Conservation (phyloP, 2,797 vertebrate species). For the Echeneis naucrates region DNA sequence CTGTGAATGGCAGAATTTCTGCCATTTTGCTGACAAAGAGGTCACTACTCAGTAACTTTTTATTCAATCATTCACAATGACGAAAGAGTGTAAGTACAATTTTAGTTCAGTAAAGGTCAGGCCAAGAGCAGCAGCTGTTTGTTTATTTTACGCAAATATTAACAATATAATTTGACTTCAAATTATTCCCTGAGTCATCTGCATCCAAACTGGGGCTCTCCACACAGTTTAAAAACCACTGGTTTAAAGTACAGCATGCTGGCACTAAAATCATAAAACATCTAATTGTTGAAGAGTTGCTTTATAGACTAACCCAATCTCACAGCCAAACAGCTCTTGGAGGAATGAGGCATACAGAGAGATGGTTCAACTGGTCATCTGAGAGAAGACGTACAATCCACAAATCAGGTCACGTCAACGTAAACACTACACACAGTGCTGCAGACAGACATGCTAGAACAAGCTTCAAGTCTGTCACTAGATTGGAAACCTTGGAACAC, state of each 20-base stretch:
- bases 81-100: no score
- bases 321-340: not conserved
- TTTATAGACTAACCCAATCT: constrained; percentile 13
- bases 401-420: constrained; percentile 49
- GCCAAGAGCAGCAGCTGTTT: no score
- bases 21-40: no score
- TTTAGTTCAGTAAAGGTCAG: no score
- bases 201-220: no score
- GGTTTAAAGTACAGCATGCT: constrained; percentile 39
- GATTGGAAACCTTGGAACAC: constrained; percentile 31
- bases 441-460: constrained; percentile 55
- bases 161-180: no score
- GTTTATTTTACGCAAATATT: no score
- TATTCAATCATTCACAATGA: no score
- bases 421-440: constrained; percentile 42
- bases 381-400: constrained; percentile 13
- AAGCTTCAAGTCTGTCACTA: constrained; percentile 33
- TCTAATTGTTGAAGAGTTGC: not conserved
- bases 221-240: not conserved
- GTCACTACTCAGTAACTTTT: no score
- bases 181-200: no score
- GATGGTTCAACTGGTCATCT: constrained; percentile 15
- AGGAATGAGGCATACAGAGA: not conserved
- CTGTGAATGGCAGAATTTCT: constrained; percentile 37
- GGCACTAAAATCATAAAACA: constrained; percentile 23